Conservation (phyloP, 2,888 invertebrate genomes). For the Plagiodera versicolora region DNA sequence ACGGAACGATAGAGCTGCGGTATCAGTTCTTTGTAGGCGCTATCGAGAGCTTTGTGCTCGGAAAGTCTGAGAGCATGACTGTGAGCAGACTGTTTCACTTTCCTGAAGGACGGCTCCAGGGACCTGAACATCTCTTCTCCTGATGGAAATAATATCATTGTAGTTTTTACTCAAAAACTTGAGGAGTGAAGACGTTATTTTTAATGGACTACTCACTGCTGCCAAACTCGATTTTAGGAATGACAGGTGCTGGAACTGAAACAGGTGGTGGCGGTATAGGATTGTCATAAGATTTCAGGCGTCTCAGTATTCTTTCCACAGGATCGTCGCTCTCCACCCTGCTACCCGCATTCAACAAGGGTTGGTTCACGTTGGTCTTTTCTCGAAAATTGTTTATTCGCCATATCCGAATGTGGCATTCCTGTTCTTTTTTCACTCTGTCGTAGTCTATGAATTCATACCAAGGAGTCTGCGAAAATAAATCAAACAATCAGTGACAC, state of each 20-base stretch:
- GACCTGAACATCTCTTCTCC: constrained; percentile 45
- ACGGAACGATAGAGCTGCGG: constrained; percentile 61
- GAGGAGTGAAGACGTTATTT: too few species aligned
- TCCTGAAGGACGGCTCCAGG: constrained; percentile 51
- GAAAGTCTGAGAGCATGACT: constrained; percentile 63
- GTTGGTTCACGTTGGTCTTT: constrained; percentile 48
- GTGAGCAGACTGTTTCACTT: constrained; percentile 55
- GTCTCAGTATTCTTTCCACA: constrained; percentile 59
- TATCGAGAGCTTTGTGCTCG: constrained; percentile 69
- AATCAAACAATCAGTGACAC: too few species aligned
- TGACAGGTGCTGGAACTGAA: constrained; percentile 52
- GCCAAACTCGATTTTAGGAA: constrained; percentile 45
- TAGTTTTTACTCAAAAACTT: too few species aligned
- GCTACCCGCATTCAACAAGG: constrained; percentile 46
- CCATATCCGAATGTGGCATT: constrained; percentile 60
- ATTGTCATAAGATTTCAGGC: constrained; percentile 67
- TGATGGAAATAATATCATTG: background rate
- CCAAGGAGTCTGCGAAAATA: constrained; percentile 61
- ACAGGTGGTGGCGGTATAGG: constrained; percentile 63
- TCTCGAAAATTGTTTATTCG: constrained; percentile 58
- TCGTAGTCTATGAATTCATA: constrained; percentile 67
- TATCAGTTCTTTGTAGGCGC: constrained; percentile 63
- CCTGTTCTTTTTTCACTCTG: constrained; percentile 59
- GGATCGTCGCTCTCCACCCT: constrained; percentile 55
- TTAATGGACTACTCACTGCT: constrained; percentile 30